phyloP scores from a whole-genome alignment of 2,888 invertebrate genomes.

The Oscheius onirici region DNA sequence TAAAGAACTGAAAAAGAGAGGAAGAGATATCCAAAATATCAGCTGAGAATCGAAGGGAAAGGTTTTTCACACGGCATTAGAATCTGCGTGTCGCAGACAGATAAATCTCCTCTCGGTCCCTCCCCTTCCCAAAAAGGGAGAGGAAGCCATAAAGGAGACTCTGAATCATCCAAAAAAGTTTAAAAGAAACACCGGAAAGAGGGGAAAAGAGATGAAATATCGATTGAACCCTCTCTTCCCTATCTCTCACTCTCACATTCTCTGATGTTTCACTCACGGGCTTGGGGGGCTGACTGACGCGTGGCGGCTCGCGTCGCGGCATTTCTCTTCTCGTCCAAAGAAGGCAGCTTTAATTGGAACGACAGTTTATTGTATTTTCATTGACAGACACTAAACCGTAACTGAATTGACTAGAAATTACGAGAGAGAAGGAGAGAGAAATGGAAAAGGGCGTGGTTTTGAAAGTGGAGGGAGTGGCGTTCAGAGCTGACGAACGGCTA shows the following conservation, averaged over 20 bases:
- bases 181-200: not conserved
- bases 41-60: no score
- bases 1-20: no score
- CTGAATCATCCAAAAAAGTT: not conserved
- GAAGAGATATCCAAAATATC: no score
- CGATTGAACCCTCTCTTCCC: no score
- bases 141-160: not conserved
- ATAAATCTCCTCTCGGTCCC: no score
- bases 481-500: slow-evolving; percentile 33
- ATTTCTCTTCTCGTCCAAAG: no score
- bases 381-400: not conserved
- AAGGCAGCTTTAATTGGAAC: no score
- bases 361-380: not conserved
- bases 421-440: not conserved
- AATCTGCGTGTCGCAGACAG: no score
- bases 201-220: not conserved
- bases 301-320: slow-evolving; percentile 23
- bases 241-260: no score
- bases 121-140: not conserved
- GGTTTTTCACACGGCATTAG: no score
- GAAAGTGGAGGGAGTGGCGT: not conserved
- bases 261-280: slow-evolving; percentile 30
- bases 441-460: not conserved
- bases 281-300: not conserved
- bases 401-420: not conserved